Conservation (phyloP, 2,797 vertebrate genomes). For the Trematomus bernacchii region DNA sequence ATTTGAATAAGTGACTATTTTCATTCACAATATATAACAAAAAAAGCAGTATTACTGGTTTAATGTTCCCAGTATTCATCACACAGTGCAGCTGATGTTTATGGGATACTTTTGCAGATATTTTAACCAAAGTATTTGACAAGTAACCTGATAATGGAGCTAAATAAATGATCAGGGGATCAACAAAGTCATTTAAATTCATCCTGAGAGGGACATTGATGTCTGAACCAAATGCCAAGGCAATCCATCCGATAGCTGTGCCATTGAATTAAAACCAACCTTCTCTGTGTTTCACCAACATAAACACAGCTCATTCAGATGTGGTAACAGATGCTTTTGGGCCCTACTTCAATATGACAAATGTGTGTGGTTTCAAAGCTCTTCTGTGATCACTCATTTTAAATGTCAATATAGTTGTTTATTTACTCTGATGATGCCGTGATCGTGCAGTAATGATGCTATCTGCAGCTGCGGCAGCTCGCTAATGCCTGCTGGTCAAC, state of each 20-base stretch:
- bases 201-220: neutral
- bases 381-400: neutral
- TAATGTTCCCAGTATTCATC: neutral
- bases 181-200: neutral
- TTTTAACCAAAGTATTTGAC: neutral
- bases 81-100: neutral
- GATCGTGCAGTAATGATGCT: neutral
- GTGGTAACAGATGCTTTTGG: neutral
- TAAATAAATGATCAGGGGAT: neutral
- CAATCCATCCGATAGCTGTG: neutral
- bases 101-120: neutral
- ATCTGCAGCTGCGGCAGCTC: conserved; percentile 13
- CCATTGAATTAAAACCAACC: neutral
- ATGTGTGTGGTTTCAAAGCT: neutral
- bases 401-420: neutral
- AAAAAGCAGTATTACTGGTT: neutral
- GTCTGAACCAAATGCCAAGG: neutral
- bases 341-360: neutral
- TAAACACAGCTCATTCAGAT: neutral
- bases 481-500: conserved; percentile 5
- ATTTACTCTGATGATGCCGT: neutral
- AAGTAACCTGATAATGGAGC: neutral
- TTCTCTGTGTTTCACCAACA: neutral
- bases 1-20: neutral
- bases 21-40: neutral